Base-by-base conservation (phyloP, 2,888 invertebrate genomes). In the Onthophagus sagittarius region DNA sequence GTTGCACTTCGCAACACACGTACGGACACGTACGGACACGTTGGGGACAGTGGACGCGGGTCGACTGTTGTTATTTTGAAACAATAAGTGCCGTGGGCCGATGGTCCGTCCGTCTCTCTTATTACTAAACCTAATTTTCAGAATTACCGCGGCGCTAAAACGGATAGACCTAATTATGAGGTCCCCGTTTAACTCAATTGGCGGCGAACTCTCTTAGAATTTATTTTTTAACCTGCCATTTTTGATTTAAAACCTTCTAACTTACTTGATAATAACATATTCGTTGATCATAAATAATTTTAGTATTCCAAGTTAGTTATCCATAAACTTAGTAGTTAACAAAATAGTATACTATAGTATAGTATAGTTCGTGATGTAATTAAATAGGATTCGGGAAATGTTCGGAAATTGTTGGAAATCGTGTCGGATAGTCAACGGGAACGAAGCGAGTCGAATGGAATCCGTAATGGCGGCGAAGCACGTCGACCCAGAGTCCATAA, bases 91-190 rank as follows among this genome's bases (percentile, higher is more conserved):
- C 15, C 63, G n/a, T 32, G 64, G 64, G 69, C 71, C 71, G 69
- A 53, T 23, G 32, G 67, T 23, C 31, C 63, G 62, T 32, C 62
- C 64, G 69, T 62, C 69, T 72, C 74, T 71, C 74, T 67, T 67
- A 69, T 71, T 72, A 69, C 71, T 72, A 71, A 73, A 75, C 73
- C 71, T 75, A 75, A 75, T 75, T 75, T 73, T 72, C 63, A 65
- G 73, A 73, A 75, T 75, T 75, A 75, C 70, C 72, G 73, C 69
- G 71, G 72, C 67, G 71, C 67, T 75, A 74, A 75, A 75, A 71
- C 75, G 75, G 75, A 75, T 72, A 75, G 69, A 71, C 62, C 69
- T 75, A 75, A 75, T 75, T 75, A 73, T 71, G 75, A 62, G 39
- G 62, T 11, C 39, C 2, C 39, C 39, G 39, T 53, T 53, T 53